Conservation (phyloP, 1,140 invertebrate species). For the Atopsyche davidsoni region DNA sequence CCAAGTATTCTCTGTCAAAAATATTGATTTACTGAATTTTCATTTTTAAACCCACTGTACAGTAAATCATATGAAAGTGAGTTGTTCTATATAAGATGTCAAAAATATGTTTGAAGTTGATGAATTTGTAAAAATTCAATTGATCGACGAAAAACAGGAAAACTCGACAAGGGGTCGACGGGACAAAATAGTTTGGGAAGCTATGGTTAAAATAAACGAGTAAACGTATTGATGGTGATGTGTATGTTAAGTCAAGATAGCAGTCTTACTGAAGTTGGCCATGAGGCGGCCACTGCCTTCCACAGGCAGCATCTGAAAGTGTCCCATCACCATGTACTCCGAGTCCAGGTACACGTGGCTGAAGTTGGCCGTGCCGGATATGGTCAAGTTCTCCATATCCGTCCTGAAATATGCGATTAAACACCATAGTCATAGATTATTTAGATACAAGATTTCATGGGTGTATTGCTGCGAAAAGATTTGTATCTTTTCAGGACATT, state of each 20-base stretch:
- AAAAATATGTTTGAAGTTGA: too few species aligned
- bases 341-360: slow-evolving; percentile 41
- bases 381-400: slow-evolving; percentile 42
- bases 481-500: not conserved
- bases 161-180: too few species aligned
- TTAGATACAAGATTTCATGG: not conserved
- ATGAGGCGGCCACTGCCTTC: slow-evolving; percentile 46
- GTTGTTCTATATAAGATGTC: not conserved
- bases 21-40: too few species aligned
- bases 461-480: not conserved
- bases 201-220: not conserved
- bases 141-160: too few species aligned
- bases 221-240: too few species aligned
- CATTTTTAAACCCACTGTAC: too few species aligned
- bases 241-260: not conserved
- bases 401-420: slow-evolving; percentile 14
- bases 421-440: not conserved
- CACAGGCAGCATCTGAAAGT: slow-evolving; percentile 48
- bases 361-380: slow-evolving; percentile 41
- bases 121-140: too few species aligned
- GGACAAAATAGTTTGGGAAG: too few species aligned
- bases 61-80: too few species aligned
- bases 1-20: too few species aligned
- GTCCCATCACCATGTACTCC: slow-evolving; percentile 47
- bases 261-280: slow-evolving; percentile 47